A percentile compares a stretch with the other conserved stretches of the same genome.
These are phyloP conservation scores for Drosophila nigricruria DNA, from an alignment of 2,888 invertebrate genomes.

Conservation along the genomic window DNA sequence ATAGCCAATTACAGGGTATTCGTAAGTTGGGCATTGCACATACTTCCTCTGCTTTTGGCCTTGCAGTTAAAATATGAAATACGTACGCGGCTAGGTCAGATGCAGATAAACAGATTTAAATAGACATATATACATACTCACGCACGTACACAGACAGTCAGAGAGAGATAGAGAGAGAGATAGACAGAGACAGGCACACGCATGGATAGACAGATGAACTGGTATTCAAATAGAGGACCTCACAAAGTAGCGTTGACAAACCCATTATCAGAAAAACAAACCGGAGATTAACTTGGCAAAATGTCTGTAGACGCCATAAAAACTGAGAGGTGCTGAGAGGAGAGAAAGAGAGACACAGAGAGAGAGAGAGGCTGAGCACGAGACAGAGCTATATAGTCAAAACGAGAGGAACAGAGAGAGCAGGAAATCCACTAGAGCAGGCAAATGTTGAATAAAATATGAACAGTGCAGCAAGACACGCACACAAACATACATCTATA, in stretches of 20 bases:
- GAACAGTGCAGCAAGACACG: slow-evolving; percentile 45
- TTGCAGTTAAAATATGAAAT: slow-evolving; percentile 32
- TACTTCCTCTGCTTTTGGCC: neutral
- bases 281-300: slow-evolving; percentile 81
- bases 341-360: slow-evolving; percentile 1
- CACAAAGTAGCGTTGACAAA: slow-evolving; percentile 79
- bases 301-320: slow-evolving; percentile 75
- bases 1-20: slow-evolving; percentile 14
- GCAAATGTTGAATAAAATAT: slow-evolving; percentile 78
- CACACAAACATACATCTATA: slow-evolving; percentile 14
- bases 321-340: slow-evolving; percentile 29
- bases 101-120: slow-evolving; percentile 50
- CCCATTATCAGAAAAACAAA: slow-evolving; percentile 81
- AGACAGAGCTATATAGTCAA: neutral
- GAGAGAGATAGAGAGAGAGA: slow-evolving; percentile 6
- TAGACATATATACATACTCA: slow-evolving; percentile 23
- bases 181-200: slow-evolving; percentile 4
- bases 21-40: neutral
- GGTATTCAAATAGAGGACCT: slow-evolving; percentile 54
- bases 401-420: slow-evolving; percentile 15
- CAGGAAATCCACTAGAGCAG: slow-evolving; percentile 48
- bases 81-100: slow-evolving; percentile 16
- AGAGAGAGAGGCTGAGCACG: slow-evolving; percentile 5
- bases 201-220: slow-evolving; percentile 47
- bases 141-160: slow-evolving; percentile 6